Evolutionary conservation across 1,140 invertebrate genomes (phyloP).

Genomic region (Yoshiicerus persimilis): DNA sequence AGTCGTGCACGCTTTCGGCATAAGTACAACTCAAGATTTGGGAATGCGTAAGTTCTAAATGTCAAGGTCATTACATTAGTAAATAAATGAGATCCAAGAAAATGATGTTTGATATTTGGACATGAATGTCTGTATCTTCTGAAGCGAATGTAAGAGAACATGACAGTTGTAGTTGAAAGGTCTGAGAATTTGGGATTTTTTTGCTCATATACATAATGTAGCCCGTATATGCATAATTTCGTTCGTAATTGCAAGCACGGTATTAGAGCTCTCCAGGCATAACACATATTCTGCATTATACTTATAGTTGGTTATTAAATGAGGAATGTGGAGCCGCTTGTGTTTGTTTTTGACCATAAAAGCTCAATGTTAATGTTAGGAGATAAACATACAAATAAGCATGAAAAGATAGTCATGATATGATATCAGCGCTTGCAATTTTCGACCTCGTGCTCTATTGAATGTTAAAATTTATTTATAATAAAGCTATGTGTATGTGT

Average conservation of each 20-base stretch:
- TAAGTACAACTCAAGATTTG: background rate
- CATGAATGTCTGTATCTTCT: background rate
- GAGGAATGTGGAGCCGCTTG: background rate
- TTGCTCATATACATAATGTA: no score
- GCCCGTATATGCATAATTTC: background rate
- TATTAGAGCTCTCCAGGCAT: no score
- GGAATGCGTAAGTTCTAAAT: background rate
- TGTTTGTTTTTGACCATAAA: conserved; percentile 10
- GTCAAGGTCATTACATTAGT: background rate
- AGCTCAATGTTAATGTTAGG: background rate
- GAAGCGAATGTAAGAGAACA: background rate
- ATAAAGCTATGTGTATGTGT: no score
- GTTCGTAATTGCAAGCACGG: background rate
- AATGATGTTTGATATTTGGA: background rate
- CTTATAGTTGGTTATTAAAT: background rate
- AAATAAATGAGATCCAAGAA: background rate
- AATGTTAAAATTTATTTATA: no score
- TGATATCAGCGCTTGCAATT: background rate
- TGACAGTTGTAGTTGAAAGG: background rate
- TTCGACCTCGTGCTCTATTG: background rate
- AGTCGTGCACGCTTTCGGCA: background rate
- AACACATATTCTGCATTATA: no score
- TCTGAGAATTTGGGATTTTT: background rate
- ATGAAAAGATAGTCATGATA: background rate
- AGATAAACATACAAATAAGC: background rate